phyloP scores from a whole-genome alignment of 2,797 vertebrate genomes.

The Buceros bicornis region DNA sequence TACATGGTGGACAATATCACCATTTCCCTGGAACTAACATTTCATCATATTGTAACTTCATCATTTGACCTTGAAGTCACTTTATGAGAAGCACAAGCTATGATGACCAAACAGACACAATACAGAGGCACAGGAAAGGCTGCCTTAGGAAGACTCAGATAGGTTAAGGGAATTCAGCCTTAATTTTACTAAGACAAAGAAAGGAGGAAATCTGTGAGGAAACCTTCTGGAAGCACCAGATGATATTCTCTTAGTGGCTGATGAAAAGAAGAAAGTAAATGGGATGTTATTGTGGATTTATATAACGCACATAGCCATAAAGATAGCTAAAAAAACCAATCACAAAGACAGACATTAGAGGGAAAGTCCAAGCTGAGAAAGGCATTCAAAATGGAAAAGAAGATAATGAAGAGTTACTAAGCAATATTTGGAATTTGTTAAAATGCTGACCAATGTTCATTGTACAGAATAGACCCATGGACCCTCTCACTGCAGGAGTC shows the following conservation, averaged over 20 bases:
- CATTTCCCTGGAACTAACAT: not conserved
- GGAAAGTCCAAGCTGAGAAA: not conserved
- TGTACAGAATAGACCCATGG: not conserved
- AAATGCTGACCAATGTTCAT: not conserved
- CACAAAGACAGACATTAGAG: not conserved
- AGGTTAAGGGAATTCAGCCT: not conserved
- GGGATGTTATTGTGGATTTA: not conserved
- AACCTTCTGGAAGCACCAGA: not conserved
- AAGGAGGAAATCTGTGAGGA: not conserved
- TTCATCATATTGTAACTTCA: not conserved
- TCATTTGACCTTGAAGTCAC: not conserved
- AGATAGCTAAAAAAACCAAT: not conserved
- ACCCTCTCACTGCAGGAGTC: not conserved
- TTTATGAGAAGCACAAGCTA: not conserved
- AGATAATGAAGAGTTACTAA: not conserved
- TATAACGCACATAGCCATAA: not conserved
- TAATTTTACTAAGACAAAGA: not conserved
- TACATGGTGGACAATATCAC: not conserved
- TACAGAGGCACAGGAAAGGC: not conserved
- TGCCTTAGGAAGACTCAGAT: not conserved
- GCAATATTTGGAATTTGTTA: not conserved
- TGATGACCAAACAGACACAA: not conserved
- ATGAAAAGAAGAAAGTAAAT: not conserved
- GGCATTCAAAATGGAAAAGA: not conserved
- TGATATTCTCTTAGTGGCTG: not conserved